Evolutionary conservation across 2,113 vertebrate species (phyloP), one percentile per base, ranked within the genome.

Genomic region (Dromaius novaehollandiae): DNA sequence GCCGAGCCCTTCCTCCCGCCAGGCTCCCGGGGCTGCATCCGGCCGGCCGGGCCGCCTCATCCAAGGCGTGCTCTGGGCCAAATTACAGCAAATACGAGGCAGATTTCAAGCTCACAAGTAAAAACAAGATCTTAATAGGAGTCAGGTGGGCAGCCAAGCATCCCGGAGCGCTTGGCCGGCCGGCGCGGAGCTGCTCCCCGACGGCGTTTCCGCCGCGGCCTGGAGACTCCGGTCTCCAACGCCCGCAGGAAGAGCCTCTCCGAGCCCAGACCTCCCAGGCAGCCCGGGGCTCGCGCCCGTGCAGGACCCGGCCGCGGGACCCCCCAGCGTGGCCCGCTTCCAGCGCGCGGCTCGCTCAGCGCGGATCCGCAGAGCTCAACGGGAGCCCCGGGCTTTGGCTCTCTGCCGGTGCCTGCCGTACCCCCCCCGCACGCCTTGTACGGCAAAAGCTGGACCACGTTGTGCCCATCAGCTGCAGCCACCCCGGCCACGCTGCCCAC

Each of bases 61-160:
- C 93, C 91, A 86, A 96, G 91, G 48, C 40, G 36, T 17, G 19
- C 50, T 90, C 90, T 70, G 50, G 40, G 93, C 96, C 95, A 91
- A 93, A 95, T 96, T 86, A 94, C 95, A 88, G 96, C 93, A 96
- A 93, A 96, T 88, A 82, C 92, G 84, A 26, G 88, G 92, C 95
- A 86, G 93, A 90, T 80, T 90, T 92, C 92, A 90, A 93, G 95
- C 96, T 96, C 51, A 82, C 36, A 14, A 32, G 82, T 53, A 87
- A 96, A 88, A 95, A 93, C 65, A 8, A 13, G 36, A 32, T 77
- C 1, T 81, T 96, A 96, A 96, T 96, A 90, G 95, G 95, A 97
- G 95, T 88, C 96, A 97, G 96, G 96, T 96, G 96, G 96, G 95
- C 82, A 82, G 90, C 25, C 30, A 0, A 0, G 87, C 75, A 0